phyloP scores from a whole-genome alignment of 1,140 invertebrate species.

The Conus ventricosus region DNA sequence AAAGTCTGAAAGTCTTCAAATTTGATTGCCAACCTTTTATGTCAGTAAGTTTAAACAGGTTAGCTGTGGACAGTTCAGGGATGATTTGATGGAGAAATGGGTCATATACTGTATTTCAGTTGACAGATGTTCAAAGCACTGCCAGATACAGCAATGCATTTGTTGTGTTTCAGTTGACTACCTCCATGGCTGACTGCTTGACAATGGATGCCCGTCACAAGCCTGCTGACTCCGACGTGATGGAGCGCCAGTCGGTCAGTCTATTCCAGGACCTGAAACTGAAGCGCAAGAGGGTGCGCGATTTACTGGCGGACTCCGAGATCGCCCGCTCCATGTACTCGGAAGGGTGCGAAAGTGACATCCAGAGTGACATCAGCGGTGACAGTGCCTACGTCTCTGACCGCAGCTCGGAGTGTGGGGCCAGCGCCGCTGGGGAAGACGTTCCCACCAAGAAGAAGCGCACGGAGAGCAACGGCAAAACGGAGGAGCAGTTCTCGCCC shows the following conservation, averaged over 20 bases:
- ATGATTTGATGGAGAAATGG: too few species aligned
- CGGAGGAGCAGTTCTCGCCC: not conserved
- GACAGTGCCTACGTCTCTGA: conserved; percentile 52
- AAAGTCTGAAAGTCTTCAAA: too few species aligned
- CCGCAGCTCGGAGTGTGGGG: conserved; percentile 35
- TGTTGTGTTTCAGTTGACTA: conserved; percentile 6
- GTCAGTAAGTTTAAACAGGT: too few species aligned
- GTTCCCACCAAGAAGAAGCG: conserved; percentile 14
- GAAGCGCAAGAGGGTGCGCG: conserved; percentile 51
- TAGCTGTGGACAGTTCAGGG: too few species aligned
- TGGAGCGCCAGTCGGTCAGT: conserved; percentile 39
- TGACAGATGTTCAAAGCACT: too few species aligned
- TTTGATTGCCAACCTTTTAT: too few species aligned
- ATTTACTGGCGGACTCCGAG: conserved; percentile 48
- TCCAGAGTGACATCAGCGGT: conserved; percentile 46
- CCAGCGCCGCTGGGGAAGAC: conserved; percentile 30
- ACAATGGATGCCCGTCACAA: conserved; percentile 15
- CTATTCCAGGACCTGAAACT: conserved; percentile 60
- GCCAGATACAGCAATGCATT: too few species aligned
- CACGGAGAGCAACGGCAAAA: not conserved
- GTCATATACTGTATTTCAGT: too few species aligned
- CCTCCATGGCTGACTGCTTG: not conserved
- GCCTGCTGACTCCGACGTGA: not conserved
- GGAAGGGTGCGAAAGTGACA: conserved; percentile 42
- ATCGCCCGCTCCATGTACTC: conserved; percentile 23